phyloP scores from a whole-genome alignment of 23 tunicate genomes.

The Clavelina lepadiformis region DNA sequence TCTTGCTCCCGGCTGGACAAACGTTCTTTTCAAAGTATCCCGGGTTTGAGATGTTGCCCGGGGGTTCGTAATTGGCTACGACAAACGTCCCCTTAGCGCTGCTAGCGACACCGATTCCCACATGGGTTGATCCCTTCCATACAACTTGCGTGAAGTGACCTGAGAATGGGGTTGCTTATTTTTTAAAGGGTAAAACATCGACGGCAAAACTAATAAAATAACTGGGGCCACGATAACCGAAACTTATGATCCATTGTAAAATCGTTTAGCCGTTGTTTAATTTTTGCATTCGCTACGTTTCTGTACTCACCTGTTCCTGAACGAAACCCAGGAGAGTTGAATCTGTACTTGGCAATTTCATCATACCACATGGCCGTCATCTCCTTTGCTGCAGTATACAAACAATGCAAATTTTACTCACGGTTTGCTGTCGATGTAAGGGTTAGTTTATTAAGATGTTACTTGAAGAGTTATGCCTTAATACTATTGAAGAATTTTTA shows the following conservation, averaged over 20 bases:
- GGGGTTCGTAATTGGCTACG: slow-evolving; percentile 69
- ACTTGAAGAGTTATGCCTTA: too few species aligned
- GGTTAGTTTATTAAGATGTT: too few species aligned
- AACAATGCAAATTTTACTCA: too few species aligned
- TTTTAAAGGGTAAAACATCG: too few species aligned
- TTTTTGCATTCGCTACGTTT: too few species aligned
- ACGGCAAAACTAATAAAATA: too few species aligned
- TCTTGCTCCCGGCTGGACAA: background rate
- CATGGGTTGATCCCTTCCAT: slow-evolving; percentile 52
- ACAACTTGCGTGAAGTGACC: slow-evolving; percentile 98
- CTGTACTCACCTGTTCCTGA: slow-evolving; percentile 59
- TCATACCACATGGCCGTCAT: slow-evolving; percentile 80
- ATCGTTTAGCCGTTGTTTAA: too few species aligned
- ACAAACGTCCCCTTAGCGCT: slow-evolving; percentile 49
- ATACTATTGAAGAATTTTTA: slow-evolving; percentile 13
- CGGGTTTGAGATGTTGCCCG: slow-evolving; percentile 43
- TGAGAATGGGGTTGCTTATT: too few species aligned
- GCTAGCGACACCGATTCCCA: slow-evolving; percentile 72
- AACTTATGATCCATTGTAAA: too few species aligned
- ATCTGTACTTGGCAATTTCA: slow-evolving; percentile 63
- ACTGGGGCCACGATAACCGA: too few species aligned
- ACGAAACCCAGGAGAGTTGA: slow-evolving; percentile 35
- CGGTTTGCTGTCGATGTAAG: too few species aligned
- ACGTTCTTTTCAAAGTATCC: slow-evolving; percentile 58
- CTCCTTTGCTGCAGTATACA: slow-evolving; percentile 36